Evolutionary conservation across 2,797 vertebrate genomes (phyloP), one percentile per base, ranked within the genome.

Genomic region (Poecile montanus): DNA sequence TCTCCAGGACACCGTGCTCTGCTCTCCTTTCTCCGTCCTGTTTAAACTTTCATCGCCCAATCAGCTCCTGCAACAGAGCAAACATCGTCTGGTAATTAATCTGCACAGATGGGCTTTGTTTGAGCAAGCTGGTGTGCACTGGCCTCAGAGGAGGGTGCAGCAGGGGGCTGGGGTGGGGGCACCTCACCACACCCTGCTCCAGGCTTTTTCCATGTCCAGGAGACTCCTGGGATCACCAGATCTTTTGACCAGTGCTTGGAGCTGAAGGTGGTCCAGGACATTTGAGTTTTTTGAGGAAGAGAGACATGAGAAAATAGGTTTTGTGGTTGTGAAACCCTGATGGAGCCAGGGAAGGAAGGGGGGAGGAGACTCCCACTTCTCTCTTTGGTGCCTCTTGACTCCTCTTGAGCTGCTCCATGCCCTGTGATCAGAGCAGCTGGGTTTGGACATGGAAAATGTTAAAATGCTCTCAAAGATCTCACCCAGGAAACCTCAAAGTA

Each of bases 31-130:
- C 85, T 91, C 42, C 34, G 47, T 47, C 62, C 40, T 80, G 54
- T 89, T 95, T 83, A 88, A 97, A 89, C 75, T 78, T 88, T 19
- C 70, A 70, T 51, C 75, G 18, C 50, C 61, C 45, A 83, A 85
- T 85, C 72, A 48, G 87, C 68, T 85, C 20, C 75, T 85, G 78
- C 34, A 53, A 18, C 16, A 86, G 75, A 92, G 67, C 77, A 91
- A 96, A 95, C 61, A 58, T 66, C 3, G 2, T 67, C 87, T 70
- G 87, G 44, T 68, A 88, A 93, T 95, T 63, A 58, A 65, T 29
- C 38, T 30, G 75, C 44, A 76, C 93, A 95, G 93, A 95, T 91
- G 94, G 92, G 84, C 63, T 94, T 92, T 94, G 67, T 96, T 96
- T 95, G 91, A 88, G 67, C 82, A 94, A 80, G 88, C 58, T 71